Evolutionary conservation across 2,888 invertebrate genomes (phyloP).

Genomic region (Apamea epomidion): DNA sequence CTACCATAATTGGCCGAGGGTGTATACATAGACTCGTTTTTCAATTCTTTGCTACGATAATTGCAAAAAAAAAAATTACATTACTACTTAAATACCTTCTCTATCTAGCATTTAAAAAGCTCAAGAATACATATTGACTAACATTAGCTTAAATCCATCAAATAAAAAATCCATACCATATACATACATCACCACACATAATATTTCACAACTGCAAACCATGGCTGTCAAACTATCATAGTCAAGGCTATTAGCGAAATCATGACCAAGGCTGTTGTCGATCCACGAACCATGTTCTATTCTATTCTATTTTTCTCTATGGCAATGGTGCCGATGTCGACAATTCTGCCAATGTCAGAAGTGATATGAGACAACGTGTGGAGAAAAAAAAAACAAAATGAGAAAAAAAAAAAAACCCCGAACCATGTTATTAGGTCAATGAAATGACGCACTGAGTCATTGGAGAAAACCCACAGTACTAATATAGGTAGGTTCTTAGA

Average conservation of each 20-base stretch:
- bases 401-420: too few species aligned
- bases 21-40: background rate
- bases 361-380: too few species aligned
- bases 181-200: background rate
- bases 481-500: background rate
- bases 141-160: background rate
- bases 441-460: constrained; percentile 42
- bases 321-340: too few species aligned
- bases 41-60: background rate
- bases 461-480: constrained; percentile 38
- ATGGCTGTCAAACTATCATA: constrained; percentile 14
- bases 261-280: constrained; percentile 37
- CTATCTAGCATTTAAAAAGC: background rate
- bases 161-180: background rate
- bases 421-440: constrained; percentile 60
- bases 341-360: too few species aligned
- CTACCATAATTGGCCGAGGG: background rate
- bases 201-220: constrained; percentile 42
- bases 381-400: too few species aligned
- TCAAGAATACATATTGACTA: too few species aligned
- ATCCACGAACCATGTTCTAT: constrained; percentile 44
- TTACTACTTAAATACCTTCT: too few species aligned
- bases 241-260: constrained; percentile 43
- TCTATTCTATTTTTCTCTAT: too few species aligned
- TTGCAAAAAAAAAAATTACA: too few species aligned